phyloP scores from a whole-genome alignment of 2,113 vertebrate species.

The Aptenodytes patagonicus region DNA sequence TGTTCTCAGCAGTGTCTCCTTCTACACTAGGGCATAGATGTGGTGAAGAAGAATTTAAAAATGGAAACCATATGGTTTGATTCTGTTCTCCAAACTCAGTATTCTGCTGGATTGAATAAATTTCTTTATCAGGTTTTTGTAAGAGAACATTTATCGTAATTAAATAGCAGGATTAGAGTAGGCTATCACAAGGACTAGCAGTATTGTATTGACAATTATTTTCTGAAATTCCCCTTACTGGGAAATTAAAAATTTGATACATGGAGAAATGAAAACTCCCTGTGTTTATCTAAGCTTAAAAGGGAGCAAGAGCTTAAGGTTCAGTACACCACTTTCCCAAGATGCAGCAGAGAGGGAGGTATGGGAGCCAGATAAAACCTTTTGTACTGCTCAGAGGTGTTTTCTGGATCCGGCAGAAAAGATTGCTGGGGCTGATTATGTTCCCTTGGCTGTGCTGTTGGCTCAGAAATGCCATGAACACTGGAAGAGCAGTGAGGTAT shows the following conservation, averaged over 20 bases:
- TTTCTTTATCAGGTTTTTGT: neutral
- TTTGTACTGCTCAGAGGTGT: neutral
- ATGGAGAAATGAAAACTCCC: neutral
- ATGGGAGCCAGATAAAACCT: neutral
- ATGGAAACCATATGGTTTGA: constrained; percentile 54
- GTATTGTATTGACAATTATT: neutral
- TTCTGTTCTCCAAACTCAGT: neutral
- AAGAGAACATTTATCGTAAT: neutral
- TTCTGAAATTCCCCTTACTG: neutral
- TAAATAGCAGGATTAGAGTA: neutral
- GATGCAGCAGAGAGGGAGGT: neutral
- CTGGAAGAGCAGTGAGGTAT: neutral
- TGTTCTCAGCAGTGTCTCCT: constrained; percentile 22
- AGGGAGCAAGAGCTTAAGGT: neutral
- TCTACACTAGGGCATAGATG: neutral
- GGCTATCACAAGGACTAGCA: neutral
- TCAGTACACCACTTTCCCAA: neutral
- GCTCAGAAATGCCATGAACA: neutral
- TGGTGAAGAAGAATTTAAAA: constrained; percentile 42
- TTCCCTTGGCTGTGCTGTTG: neutral
- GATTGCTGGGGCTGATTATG: neutral
- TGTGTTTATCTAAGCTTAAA: neutral
- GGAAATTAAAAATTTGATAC: neutral
- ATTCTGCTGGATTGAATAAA: neutral
- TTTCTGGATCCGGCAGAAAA: neutral